Conservation (phyloP, 1,140 invertebrate genomes). For the Habropoda laboriosa region DNA sequence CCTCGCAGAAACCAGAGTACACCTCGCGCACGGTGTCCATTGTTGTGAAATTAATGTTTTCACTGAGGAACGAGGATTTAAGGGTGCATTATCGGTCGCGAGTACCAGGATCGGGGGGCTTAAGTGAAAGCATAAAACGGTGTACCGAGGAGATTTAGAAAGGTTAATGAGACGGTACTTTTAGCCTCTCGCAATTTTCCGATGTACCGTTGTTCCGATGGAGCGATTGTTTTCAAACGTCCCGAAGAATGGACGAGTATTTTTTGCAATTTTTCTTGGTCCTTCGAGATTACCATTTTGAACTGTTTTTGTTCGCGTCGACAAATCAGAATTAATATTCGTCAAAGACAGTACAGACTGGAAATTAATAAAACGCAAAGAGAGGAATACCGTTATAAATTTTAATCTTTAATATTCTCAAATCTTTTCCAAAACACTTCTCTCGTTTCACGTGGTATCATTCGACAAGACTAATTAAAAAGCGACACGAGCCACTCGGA, state of each 20-base stretch:
- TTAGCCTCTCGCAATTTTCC: neutral
- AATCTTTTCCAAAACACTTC: neutral
- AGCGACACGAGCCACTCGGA: neutral
- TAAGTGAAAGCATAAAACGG: neutral
- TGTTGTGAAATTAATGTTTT: conserved; percentile 2
- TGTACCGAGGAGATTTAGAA: neutral
- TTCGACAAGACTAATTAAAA: conserved; percentile 5
- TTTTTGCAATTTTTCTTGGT: neutral
- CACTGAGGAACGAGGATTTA: neutral
- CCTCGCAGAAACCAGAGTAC: neutral
- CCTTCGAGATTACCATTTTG: too few species aligned
- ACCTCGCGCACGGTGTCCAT: neutral
- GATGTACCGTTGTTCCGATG: neutral
- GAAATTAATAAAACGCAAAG: too few species aligned
- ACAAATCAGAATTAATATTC: too few species aligned
- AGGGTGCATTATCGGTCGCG: neutral
- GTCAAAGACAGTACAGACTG: too few species aligned
- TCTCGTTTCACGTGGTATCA: neutral
- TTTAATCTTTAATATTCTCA: too few species aligned
- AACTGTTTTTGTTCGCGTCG: neutral
- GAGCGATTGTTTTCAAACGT: neutral
- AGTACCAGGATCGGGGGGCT: neutral
- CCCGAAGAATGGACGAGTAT: too few species aligned
- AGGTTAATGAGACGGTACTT: neutral
- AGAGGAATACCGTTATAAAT: too few species aligned